These are phyloP conservation scores for Heliconius nattereri DNA, from an alignment of 1,140 invertebrate genomes.

Conservation along the genomic window DNA sequence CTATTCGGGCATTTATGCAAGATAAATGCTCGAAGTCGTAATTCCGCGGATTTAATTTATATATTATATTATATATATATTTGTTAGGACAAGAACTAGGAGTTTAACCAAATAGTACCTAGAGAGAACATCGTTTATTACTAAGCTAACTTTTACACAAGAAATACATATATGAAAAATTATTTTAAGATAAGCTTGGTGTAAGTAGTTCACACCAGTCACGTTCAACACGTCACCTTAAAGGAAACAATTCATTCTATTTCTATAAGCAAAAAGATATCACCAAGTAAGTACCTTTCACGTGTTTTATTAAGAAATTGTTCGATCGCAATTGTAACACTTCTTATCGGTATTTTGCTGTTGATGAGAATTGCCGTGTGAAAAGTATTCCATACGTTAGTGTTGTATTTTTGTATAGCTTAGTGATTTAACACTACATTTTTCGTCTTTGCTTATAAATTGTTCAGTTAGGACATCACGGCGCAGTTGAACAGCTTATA, in stretches of 20 bases:
- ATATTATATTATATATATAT: too few species aligned
- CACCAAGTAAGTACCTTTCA: neutral
- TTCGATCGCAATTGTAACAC: slow-evolving; percentile 8
- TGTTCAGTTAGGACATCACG: too few species aligned
- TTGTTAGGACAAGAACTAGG: too few species aligned
- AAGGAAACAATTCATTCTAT: neutral
- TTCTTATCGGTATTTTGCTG: neutral
- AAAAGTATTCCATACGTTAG: neutral
- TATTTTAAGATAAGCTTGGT: neutral
- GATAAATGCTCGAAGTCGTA: too few species aligned
- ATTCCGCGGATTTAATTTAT: too few species aligned
- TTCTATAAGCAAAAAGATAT: slow-evolving; percentile 6
- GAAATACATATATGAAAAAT: neutral
- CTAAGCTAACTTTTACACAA: neutral
- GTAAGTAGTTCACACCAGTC: neutral
- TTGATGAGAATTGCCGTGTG: neutral
- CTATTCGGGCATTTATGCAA: too few species aligned
- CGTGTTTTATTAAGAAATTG: slow-evolving; percentile 1
- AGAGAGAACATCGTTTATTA: neutral
- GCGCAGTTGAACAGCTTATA: too few species aligned
- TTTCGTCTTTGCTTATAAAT: neutral
- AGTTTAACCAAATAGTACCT: too few species aligned
- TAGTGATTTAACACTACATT: neutral
- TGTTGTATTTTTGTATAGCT: neutral
- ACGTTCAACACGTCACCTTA: neutral